These are phyloP conservation scores for Brachionus sp. DNA, from an alignment of 1,140 invertebrate genomes.

Conservation along the genomic window DNA sequence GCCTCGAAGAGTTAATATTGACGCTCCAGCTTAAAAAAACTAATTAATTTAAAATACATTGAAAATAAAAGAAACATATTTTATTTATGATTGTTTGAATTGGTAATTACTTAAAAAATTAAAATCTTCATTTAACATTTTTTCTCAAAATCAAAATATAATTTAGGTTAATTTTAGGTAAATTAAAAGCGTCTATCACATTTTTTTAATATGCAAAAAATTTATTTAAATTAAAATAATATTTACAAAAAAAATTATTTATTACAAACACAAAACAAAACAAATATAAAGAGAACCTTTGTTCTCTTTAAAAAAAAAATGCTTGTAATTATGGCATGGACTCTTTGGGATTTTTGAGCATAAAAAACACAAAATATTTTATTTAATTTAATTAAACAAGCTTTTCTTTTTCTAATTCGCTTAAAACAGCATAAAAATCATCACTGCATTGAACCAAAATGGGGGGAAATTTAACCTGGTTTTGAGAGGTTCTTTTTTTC, in stretches of 20 bases:
- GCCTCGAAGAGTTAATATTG: too few relatives aligned
- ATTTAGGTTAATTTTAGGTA: not conserved
- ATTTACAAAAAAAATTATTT: not conserved
- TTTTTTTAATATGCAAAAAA: not conserved
- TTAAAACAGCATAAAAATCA: conserved; percentile 30
- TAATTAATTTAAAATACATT: not conserved
- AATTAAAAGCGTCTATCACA: too few relatives aligned
- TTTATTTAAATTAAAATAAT: not conserved
- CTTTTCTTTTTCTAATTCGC: conserved; percentile 33
- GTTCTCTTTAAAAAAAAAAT: not conserved
- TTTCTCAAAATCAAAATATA: not conserved
- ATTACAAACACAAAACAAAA: not conserved
- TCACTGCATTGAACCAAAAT: conserved; percentile 12
- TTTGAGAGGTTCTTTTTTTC: not conserved
- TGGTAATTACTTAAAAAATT: not conserved
- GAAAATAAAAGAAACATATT: not conserved
- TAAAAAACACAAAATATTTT: not conserved
- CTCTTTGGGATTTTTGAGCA: not conserved
- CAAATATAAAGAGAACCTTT: not conserved
- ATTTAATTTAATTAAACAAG: not conserved
- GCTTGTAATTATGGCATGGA: not conserved
- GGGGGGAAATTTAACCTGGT: not conserved
- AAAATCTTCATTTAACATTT: not conserved
- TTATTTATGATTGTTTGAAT: not conserved
- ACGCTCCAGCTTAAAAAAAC: not conserved